Base-by-base conservation (phyloP, 2,113 vertebrate genomes). In the Mormyrus iriodes region DNA sequence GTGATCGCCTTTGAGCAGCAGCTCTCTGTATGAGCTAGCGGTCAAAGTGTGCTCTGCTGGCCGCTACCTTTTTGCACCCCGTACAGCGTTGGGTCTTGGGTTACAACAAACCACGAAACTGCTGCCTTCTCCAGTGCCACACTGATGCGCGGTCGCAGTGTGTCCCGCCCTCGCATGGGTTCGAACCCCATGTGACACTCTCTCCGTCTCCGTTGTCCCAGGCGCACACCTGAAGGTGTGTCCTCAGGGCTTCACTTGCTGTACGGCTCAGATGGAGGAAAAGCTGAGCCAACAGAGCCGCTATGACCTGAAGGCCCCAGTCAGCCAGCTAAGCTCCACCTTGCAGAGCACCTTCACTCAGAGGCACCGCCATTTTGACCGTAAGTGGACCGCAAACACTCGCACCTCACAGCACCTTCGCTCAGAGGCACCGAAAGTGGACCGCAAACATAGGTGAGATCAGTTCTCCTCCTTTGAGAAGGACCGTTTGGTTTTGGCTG, bases 191-290 rank as follows among this genome's bases (percentile, higher is more conserved):
- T 4, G 1, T 76, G 35, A 76, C 12, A 1, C 69, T 1, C 15
- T 17, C 69, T 39, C 69, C n/a, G 9, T 69, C 69, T 12, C 9
- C 90, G 90, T 94, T 95, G 95, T 96, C 85, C 17, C 93, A 99
- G 98, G 97, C 91, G 97, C 97, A 79, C 96, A 97, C 86, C 94
- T 99, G 95, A 99, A 99, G 94, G 97, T 99, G 90, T 99, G 98
- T 94, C 96, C 97, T 0, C 97, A 97, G 93, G 96, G 95, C 90
- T 97, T 96, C 95, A 99, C 98, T 0, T 99, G 98, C 96, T 99
- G 98, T 94, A 98, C 98, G n/a, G 94, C 96, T 93, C 97, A 98
- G 92, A 99, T 99, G 98, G 98, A 99, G 91, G 98, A 99, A 93
- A 98, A 97, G 91, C 97, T 99, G 92, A 96, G 97, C 90, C 96